A percentile compares a stretch with the other conserved stretches of the same genome.
phyloP scores from a whole-genome alignment of 2,113 vertebrate species.

The Chlamydotis undulata region DNA sequence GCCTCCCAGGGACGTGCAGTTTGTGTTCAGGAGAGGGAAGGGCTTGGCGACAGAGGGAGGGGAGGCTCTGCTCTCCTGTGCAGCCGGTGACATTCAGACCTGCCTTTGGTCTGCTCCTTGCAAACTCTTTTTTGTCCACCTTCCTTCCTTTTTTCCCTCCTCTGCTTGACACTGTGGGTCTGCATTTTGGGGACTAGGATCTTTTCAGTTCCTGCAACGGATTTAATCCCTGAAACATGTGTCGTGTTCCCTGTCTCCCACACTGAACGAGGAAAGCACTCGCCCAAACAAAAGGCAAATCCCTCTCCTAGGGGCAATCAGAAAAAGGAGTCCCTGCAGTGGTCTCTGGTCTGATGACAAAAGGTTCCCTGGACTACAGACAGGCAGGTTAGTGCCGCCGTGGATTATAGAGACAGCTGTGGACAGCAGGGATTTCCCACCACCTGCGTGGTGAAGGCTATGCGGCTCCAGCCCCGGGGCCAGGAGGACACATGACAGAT shows the following conservation, averaged over 20 bases:
- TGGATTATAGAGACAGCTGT: slow-evolving; percentile 10
- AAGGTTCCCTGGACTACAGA: slow-evolving; percentile 21
- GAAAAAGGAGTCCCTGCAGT: slow-evolving; percentile 11
- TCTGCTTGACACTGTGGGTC: not conserved
- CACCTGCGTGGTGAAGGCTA: not conserved
- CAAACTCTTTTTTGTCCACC: not conserved
- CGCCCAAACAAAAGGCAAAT: slow-evolving; percentile 46
- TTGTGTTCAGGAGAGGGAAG: slow-evolving; percentile 1
- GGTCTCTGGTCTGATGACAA: slow-evolving; percentile 20
- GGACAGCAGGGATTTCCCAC: slow-evolving; percentile 22
- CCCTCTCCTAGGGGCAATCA: not conserved
- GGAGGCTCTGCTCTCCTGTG: not conserved
- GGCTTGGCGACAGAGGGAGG: not conserved
- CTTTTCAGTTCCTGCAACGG: not conserved
- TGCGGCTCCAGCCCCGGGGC: not conserved
- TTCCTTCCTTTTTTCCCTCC: not conserved
- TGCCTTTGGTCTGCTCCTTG: not conserved
- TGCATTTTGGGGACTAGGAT: not conserved
- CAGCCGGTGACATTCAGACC: not conserved
- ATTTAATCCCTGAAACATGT: not conserved
- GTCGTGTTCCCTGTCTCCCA: not conserved
- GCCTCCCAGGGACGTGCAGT: slow-evolving; percentile 37
- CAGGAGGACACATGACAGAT: not conserved
- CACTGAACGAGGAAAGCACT: slow-evolving; percentile 29
- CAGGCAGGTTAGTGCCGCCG: not conserved